These are phyloP conservation scores for Papio anubis DNA, from an alignment of 2,113 vertebrate species.

Conservation along the genomic window DNA sequence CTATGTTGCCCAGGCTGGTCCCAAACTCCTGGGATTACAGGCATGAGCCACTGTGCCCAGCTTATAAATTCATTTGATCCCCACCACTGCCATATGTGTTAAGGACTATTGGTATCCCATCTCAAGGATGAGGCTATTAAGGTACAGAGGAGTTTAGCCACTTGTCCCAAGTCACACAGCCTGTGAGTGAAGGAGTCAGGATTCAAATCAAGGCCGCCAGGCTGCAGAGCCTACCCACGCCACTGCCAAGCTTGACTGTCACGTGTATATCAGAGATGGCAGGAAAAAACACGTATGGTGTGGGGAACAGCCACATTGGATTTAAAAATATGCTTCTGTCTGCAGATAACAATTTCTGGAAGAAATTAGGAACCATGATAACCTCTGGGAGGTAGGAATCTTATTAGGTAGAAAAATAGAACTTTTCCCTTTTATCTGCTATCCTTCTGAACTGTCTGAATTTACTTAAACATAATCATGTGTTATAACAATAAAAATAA, in stretches of 20 bases:
- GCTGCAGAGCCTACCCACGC: not conserved
- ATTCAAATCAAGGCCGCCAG: not conserved
- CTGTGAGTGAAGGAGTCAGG: not conserved
- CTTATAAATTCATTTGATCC: not conserved
- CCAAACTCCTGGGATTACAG: too few species aligned
- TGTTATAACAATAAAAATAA: not conserved
- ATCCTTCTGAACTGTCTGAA: not conserved
- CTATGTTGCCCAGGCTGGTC: too few species aligned
- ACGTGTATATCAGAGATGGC: not conserved
- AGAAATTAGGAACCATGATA: not conserved
- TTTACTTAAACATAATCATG: not conserved
- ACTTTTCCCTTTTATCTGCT: not conserved
- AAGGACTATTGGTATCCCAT: not conserved
- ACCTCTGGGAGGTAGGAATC: not conserved
- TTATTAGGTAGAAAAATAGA: not conserved
- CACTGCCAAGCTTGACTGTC: too few species aligned
- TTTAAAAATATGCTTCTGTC: not conserved
- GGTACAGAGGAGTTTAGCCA: not conserved
- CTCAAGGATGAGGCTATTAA: not conserved
- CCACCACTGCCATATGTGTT: not conserved
- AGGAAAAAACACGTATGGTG: accelerated
- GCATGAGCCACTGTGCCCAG: too few species aligned
- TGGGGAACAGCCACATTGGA: not conserved
- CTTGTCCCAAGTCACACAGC: not conserved
- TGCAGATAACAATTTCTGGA: not conserved